A percentile compares a stretch with the other conserved stretches of the same genome.
phyloP scores from a whole-genome alignment of 2,797 vertebrate species.

The Mus minutoides region DNA sequence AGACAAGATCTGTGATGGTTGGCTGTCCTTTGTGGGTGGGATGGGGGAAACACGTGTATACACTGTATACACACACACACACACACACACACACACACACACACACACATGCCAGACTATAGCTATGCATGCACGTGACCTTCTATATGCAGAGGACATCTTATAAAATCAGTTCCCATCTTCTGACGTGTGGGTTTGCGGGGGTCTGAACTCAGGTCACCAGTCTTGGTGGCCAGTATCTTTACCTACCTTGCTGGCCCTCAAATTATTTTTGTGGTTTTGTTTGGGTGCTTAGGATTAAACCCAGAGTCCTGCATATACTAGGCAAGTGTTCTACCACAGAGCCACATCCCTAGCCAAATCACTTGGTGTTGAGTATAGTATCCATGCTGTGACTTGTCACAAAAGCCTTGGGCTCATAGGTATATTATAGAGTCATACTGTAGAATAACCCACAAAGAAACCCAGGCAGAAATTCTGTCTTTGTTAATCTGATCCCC shows the following conservation, averaged over 20 bases:
- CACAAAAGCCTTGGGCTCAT: slow-evolving; percentile 3
- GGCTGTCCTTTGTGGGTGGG: background rate
- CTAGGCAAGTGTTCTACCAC: background rate
- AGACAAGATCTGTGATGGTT: background rate
- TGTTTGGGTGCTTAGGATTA: background rate
- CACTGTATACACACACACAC: too few relatives aligned
- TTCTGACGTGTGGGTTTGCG: background rate
- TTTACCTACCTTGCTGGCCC: background rate
- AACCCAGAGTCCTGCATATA: background rate
- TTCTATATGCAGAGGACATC: background rate
- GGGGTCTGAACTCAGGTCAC: background rate
- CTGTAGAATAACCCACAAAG: background rate
- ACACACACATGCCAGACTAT: background rate
- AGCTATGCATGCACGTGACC: background rate
- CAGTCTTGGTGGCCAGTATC: background rate
- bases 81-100: background rate
- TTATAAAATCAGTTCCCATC: background rate
- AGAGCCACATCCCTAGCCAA: background rate
- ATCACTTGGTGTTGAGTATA: background rate
- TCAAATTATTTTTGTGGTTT: background rate
- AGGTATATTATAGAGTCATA: background rate
- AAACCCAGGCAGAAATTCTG: background rate
- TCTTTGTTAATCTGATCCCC: slow-evolving; percentile 10
- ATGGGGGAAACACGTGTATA: background rate
- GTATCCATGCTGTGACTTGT: background rate